Evolutionary conservation across 64 coral and sea anemone species (phyloP), one percentile per base, ranked within the genome.

Genomic region (Hydrozoanthus tunicans): DNA sequence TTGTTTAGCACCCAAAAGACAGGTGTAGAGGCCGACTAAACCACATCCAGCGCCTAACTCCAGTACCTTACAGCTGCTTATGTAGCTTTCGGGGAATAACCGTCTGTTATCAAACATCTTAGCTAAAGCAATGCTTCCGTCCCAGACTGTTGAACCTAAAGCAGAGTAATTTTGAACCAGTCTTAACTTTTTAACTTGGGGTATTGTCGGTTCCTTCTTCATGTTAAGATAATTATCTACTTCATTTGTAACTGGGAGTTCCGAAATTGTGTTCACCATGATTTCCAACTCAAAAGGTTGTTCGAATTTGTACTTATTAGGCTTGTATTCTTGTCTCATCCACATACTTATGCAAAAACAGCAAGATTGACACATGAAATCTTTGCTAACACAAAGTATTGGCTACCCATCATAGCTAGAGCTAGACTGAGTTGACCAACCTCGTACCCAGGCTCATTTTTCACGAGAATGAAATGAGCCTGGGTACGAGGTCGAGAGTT

Each of bases 21-120:
- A 92, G 43, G 91, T 77, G 72, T 95, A 94, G 73, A 99, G 90
- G 55, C 97, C 97, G 4, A 99, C 94, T 10, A 99, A 56, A 53
- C 97, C 94, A 51, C 94, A 99, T 14, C 97, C 97, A 51, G 97
- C 97, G 23, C 97, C 97, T 51, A 99, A 86, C 79, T 99, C 97
- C 58, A 96, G 59, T 6, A 96, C 90, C 10, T 79, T 58, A 69
- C 88, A 90, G 0, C 25, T 86, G 43, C 71, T 86, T 9, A 99
- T 51, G 63, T 86, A 85, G 32, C 68, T 66, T 78, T 8, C 12
- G 26, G 91, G 82, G 82, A 94, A 99, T 6, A 79, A 53, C 0
- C 58, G 32, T 80, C 68, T 64, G 72, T 90, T 96, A 51, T 99
- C 97, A 92, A 99, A 94, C 92, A 96, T 99, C 90, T 99, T 99